Conservation (phyloP, 2,113 vertebrate species). For the Pachypanchax playfairii region DNA sequence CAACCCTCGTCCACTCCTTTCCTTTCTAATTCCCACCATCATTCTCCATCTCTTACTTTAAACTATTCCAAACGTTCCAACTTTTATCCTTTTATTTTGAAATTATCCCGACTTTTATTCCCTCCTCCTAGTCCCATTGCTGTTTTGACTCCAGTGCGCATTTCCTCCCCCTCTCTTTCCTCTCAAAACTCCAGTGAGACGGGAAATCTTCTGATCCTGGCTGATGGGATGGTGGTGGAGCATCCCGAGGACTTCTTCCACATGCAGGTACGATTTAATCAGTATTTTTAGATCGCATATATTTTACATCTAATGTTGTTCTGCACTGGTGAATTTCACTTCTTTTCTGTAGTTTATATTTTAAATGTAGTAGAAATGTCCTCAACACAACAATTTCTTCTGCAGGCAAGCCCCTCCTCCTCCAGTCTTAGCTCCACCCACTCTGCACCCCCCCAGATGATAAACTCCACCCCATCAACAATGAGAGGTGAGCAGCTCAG, state of each 20-base stretch:
- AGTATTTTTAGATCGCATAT: no score
- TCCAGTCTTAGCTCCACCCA: slow-evolving; percentile 97
- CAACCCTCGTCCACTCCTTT: no score
- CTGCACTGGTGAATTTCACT: no score
- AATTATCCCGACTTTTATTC: not conserved
- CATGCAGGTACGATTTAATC: slow-evolving; percentile 87
- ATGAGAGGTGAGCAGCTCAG: slow-evolving; percentile 85
- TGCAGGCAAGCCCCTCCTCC: slow-evolving; percentile 94
- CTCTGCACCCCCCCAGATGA: slow-evolving; percentile 95
- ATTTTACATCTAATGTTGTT: no score
- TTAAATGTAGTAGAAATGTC: not conserved
- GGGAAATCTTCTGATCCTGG: slow-evolving; percentile 89
- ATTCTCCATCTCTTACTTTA: not conserved
- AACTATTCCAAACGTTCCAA: not conserved
- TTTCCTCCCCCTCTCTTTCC: slow-evolving; percentile 91
- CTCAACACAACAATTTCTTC: not conserved
- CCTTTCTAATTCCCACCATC: not conserved
- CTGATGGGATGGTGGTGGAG: slow-evolving; percentile 88
- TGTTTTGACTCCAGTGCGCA: slow-evolving; percentile 87
- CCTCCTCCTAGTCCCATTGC: slow-evolving; percentile 48
- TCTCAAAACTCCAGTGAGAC: slow-evolving; percentile 91
- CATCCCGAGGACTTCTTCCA: slow-evolving; percentile 91
- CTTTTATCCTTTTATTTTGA: not conserved
- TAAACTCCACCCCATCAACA: slow-evolving; percentile 89
- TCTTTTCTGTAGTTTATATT: not conserved